phyloP scores from a whole-genome alignment of 2,888 invertebrate species.

The Eurytoma californica region DNA sequence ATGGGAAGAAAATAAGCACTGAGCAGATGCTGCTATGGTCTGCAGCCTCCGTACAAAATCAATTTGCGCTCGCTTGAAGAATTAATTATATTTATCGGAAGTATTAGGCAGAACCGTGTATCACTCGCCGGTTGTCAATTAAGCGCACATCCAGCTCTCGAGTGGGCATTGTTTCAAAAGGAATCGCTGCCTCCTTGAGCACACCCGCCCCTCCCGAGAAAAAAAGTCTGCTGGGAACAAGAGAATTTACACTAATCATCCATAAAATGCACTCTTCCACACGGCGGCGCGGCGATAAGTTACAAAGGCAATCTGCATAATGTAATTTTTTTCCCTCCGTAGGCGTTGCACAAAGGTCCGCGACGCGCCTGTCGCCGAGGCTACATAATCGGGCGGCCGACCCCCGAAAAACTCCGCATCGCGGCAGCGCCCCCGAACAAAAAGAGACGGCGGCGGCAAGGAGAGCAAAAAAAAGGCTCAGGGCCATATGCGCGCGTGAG shows the following conservation, averaged over 20 bases:
- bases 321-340: constrained; percentile 19
- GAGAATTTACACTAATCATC: constrained; percentile 53
- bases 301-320: constrained; percentile 48
- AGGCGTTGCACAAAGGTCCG: background rate
- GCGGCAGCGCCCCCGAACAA: constrained; percentile 7
- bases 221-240: constrained; percentile 26
- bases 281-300: constrained; percentile 22
- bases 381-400: background rate
- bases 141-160: no score
- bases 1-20: no score
- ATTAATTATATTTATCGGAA: no score
- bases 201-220: no score
- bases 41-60: no score
- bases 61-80: no score
- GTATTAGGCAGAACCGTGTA: no score
- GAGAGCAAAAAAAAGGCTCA: background rate
- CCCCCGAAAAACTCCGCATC: background rate
- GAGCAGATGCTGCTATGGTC: background rate
- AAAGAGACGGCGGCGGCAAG: constrained; percentile 5
- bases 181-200: background rate
- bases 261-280: constrained; percentile 46
- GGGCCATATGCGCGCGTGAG: constrained; percentile 40
- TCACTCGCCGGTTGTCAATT: no score
- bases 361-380: background rate
- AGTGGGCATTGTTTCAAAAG: background rate